phyloP scores from a whole-genome alignment of 2,797 vertebrate genomes.

The Erethizon dorsatum region DNA sequence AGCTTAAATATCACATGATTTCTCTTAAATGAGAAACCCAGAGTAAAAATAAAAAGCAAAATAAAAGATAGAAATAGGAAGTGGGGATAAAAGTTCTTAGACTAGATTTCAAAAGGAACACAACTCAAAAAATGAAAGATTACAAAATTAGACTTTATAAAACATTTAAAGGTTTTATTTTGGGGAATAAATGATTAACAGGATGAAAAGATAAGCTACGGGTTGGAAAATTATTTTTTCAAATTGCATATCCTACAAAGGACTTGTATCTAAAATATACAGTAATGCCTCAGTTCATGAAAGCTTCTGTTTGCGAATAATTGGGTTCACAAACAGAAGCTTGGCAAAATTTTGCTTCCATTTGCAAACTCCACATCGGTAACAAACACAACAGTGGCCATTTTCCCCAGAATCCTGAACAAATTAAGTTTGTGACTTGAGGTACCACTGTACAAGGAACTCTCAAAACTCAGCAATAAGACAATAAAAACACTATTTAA shows the following conservation, averaged over 20 bases:
- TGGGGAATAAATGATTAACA: not conserved
- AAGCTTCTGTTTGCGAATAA: not conserved
- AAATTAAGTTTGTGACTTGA: not conserved
- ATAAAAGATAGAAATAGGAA: not conserved
- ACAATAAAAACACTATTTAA: not conserved
- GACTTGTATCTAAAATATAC: not conserved
- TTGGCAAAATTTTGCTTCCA: not conserved
- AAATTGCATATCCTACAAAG: not conserved
- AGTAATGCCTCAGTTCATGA: not conserved
- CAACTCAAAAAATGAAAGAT: not conserved
- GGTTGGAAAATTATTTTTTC: not conserved
- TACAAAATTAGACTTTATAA: not conserved
- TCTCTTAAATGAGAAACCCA: not conserved
- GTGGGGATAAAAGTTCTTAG: not conserved
- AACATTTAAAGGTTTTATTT: not conserved
- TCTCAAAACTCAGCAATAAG: not conserved
- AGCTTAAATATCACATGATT: not conserved
- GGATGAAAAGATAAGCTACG: not conserved
- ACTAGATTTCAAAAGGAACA: not conserved
- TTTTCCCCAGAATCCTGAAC: not conserved
- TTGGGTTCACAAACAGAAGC: not conserved
- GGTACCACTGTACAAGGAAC: not conserved
- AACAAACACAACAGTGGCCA: not conserved
- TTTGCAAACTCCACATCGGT: not conserved
- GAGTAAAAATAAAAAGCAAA: not conserved